Evolutionary conservation across 2,888 invertebrate species (phyloP).

Genomic region (Ormia ochracea): DNA sequence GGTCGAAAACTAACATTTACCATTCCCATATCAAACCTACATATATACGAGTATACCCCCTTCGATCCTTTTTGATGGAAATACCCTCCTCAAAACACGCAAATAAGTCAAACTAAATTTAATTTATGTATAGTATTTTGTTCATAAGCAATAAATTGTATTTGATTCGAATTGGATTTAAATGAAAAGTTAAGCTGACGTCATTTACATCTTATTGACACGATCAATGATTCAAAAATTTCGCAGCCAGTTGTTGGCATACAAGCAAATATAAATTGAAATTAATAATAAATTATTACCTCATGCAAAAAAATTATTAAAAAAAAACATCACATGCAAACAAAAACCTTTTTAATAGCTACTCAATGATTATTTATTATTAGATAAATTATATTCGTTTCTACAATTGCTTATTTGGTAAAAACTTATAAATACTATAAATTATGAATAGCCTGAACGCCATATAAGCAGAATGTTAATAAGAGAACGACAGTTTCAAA

Average conservation of each 20-base stretch:
- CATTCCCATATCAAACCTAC: no score
- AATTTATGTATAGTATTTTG: not conserved
- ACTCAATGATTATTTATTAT: not conserved
- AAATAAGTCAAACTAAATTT: not conserved
- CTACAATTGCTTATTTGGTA: constrained; percentile 3
- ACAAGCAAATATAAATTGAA: constrained; percentile 23
- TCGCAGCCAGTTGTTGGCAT: constrained; percentile 34
- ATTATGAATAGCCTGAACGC: constrained; percentile 14
- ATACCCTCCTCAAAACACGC: no score
- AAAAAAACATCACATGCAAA: not conserved
- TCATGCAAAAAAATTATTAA: constrained; percentile 33
- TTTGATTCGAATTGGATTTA: not conserved
- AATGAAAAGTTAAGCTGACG: constrained; percentile 3
- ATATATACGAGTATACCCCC: no score
- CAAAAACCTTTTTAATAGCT: not conserved
- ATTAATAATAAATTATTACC: constrained; percentile 57
- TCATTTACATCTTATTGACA: constrained; percentile 20
- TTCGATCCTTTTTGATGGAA: no score
- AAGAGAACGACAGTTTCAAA: not conserved
- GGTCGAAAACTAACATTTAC: no score
- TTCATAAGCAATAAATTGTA: not conserved
- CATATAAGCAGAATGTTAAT: not conserved
- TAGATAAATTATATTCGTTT: not conserved
- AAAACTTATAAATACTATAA: constrained; percentile 1
- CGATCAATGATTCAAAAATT: constrained; percentile 38